A percentile compares a stretch with the other conserved stretches of the same genome.
These are phyloP conservation scores for Diplodus sargus DNA, from an alignment of 2,797 vertebrate species.

Conservation along the genomic window DNA sequence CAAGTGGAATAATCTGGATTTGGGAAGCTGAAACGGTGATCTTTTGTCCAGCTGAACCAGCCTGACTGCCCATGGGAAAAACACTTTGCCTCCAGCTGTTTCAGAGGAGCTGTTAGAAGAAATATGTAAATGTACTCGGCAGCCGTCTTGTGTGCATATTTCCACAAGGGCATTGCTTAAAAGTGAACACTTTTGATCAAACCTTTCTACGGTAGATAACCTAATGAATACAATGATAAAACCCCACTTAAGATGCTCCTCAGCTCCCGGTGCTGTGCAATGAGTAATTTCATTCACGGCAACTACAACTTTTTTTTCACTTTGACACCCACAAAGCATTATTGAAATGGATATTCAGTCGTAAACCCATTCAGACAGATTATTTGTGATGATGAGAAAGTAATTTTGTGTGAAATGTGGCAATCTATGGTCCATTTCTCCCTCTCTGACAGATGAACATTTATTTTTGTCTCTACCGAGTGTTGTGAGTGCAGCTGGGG, in stretches of 20 bases:
- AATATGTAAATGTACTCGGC: constrained; percentile 33
- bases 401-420: constrained; percentile 56
- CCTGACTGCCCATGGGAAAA: constrained; percentile 32
- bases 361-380: constrained; percentile 42
- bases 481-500: constrained; percentile 14
- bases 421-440: constrained; percentile 38
- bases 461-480: constrained; percentile 15
- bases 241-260: constrained; percentile 22
- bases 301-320: constrained; percentile 8
- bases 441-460: constrained; percentile 24
- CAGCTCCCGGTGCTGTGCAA: constrained; percentile 4
- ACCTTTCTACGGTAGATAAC: constrained; percentile 23
- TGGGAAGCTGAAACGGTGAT: neutral
- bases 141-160: constrained; percentile 13
- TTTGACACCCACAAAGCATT: constrained; percentile 25
- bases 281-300: constrained; percentile 25
- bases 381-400: constrained; percentile 46
- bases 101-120: constrained; percentile 6
- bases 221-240: constrained; percentile 52
- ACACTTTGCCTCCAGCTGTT: constrained; percentile 51
- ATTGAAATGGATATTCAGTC: constrained; percentile 37
- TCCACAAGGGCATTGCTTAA: constrained; percentile 10
- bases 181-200: constrained; percentile 25
- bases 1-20: neutral
- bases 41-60: constrained; percentile 1